Evolutionary conservation across 2,113 vertebrate genomes (phyloP).

Genomic region (Diadophis punctatus): DNA sequence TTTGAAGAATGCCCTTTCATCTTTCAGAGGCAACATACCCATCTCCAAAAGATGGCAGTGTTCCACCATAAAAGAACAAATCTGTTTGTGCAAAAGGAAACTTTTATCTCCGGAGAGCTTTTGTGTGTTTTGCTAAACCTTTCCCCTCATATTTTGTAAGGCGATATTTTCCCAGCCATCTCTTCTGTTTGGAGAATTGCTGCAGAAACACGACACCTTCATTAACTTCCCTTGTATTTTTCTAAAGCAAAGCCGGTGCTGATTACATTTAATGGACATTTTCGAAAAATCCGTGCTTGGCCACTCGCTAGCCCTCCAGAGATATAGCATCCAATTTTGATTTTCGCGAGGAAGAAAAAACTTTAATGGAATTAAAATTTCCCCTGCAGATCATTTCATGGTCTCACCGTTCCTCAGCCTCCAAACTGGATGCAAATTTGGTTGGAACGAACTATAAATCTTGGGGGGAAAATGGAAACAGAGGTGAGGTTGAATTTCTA

Average conservation of each 20-base stretch:
- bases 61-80: not conserved
- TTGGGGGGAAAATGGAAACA: not conserved
- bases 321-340: not conserved
- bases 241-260: not conserved
- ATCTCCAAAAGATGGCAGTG: not conserved
- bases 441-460: not conserved
- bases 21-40: not conserved
- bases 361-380: not conserved
- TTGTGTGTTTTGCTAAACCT: not conserved
- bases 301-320: not conserved
- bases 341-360: not conserved
- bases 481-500: not conserved
- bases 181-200: not conserved
- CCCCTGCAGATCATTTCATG: not conserved
- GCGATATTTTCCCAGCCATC: not conserved
- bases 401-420: too few relatives aligned
- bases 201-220: not conserved
- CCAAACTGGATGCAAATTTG: not conserved
- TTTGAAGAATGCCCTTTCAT: not conserved
- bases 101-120: not conserved
- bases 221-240: not conserved
- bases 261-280: not conserved
- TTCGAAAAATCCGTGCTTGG: not conserved
- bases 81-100: not conserved
- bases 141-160: not conserved